Percentiles rank a stretch among this genome's conserved stretches.
Evolutionary conservation across 2,797 vertebrate species (phyloP).

Genomic region (Prunella strophiata): DNA sequence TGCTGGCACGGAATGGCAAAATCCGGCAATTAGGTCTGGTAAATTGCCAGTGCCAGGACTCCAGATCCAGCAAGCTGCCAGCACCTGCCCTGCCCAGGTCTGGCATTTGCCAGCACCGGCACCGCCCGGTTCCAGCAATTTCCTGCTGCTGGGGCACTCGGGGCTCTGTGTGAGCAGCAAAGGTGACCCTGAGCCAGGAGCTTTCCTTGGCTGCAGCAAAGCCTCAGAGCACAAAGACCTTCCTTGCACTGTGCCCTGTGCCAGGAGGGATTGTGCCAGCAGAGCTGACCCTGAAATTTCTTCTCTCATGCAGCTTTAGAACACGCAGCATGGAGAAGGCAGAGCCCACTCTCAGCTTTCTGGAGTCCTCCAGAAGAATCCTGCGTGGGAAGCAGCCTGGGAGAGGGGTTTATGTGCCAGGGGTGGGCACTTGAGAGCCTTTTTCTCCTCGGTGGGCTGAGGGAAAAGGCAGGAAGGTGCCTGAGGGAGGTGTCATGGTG

Average conservation of each 20-base stretch:
- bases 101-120: neutral
- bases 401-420: neutral
- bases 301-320: neutral
- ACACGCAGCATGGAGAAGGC: neutral
- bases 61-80: neutral
- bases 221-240: fast-evolving
- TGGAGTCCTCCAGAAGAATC: neutral
- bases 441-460: neutral
- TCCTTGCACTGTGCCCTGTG: neutral
- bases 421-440: neutral
- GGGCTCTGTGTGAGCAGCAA: neutral
- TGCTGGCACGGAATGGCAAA: neutral
- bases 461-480: neutral
- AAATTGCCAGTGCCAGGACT: neutral
- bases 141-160: too few species aligned
- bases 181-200: too few species aligned
- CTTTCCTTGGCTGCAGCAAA: neutral
- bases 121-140: neutral
- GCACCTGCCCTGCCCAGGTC: too few species aligned
- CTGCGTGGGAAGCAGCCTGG: neutral
- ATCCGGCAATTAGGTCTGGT: neutral
- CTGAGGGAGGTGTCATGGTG: neutral
- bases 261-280: neutral
- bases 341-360: neutral
- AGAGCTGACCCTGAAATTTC: neutral